These are phyloP conservation scores for Helobdella robusta DNA, from an alignment of 2,888 invertebrate species.

Conservation along the genomic window DNA sequence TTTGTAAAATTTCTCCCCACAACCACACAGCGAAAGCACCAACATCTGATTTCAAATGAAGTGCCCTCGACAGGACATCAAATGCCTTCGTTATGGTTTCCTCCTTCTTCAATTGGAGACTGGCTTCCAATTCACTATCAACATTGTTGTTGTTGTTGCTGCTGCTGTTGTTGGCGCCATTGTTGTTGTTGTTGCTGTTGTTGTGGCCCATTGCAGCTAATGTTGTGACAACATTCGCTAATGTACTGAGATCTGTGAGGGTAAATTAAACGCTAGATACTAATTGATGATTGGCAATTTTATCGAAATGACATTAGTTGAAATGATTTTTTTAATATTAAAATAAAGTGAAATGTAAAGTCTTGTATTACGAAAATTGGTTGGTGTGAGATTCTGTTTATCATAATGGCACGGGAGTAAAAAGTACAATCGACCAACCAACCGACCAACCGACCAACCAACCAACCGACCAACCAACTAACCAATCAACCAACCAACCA, in stretches of 20 bases:
- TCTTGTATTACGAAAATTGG: too few relatives aligned
- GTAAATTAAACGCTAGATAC: background rate
- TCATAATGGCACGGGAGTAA: too few relatives aligned
- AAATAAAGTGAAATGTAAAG: background rate
- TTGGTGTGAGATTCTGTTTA: too few relatives aligned
- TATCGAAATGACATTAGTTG: too few relatives aligned
- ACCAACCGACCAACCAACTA: too few relatives aligned
- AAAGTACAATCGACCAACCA: too few relatives aligned
- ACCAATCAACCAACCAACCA: too few relatives aligned
- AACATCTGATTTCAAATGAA: too few relatives aligned
- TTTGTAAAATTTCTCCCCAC: too few relatives aligned
- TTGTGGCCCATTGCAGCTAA: conserved; percentile 48
- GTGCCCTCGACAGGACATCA: conserved; percentile 60
- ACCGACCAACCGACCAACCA: too few relatives aligned
- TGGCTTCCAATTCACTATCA: conserved; percentile 34
- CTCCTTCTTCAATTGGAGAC: conserved; percentile 7
- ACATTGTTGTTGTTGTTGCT: conserved; percentile 26
- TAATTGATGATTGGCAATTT: too few relatives aligned
- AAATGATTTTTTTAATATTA: background rate
- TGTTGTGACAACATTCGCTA: conserved; percentile 53
- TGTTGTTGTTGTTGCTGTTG: conserved; percentile 32
- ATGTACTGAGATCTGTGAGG: conserved; percentile 49
- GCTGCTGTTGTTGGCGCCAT: conserved; percentile 4
- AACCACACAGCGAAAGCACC: too few relatives aligned
- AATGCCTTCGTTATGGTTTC: conserved; percentile 62